Conservation (phyloP, 1,140 invertebrate genomes). For the Gryllus bimaculatus region DNA sequence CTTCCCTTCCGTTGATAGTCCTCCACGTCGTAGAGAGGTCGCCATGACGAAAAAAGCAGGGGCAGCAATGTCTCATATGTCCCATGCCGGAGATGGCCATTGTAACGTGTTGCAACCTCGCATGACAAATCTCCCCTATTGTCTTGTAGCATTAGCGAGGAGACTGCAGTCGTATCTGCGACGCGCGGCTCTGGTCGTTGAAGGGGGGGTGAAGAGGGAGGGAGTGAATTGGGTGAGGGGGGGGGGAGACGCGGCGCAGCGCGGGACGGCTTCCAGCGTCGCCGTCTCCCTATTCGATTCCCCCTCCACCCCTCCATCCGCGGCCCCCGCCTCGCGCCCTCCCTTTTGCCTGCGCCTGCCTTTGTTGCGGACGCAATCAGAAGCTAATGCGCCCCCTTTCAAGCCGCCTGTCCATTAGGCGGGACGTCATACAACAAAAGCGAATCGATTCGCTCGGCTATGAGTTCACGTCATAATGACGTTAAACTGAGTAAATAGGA, state of each 20-base stretch:
- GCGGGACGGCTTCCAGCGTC: too few relatives aligned
- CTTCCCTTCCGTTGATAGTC: too few relatives aligned
- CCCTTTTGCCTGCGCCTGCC: not conserved
- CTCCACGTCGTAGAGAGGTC: too few relatives aligned
- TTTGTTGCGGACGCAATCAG: not conserved
- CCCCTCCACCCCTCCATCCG: not conserved
- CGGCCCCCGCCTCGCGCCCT: not conserved
- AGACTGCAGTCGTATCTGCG: not conserved
- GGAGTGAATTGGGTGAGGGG: too few relatives aligned
- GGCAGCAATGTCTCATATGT: too few relatives aligned
- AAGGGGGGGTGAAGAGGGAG: too few relatives aligned
- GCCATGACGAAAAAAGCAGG: too few relatives aligned
- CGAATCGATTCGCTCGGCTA: not conserved
- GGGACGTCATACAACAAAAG: not conserved
- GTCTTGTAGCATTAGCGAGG: not conserved
- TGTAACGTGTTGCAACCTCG: not conserved
- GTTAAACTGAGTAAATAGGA: not conserved
- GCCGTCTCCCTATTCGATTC: too few relatives aligned
- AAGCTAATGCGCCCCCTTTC: not conserved
- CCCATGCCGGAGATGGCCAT: not conserved
- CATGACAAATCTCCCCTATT: not conserved
- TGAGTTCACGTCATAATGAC: not conserved
- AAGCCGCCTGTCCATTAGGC: not conserved
- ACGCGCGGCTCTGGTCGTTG: not conserved
- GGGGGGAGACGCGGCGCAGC: too few relatives aligned